Evolutionary conservation across 2,888 invertebrate species (phyloP).

Genomic region (Tridacna crocea): DNA sequence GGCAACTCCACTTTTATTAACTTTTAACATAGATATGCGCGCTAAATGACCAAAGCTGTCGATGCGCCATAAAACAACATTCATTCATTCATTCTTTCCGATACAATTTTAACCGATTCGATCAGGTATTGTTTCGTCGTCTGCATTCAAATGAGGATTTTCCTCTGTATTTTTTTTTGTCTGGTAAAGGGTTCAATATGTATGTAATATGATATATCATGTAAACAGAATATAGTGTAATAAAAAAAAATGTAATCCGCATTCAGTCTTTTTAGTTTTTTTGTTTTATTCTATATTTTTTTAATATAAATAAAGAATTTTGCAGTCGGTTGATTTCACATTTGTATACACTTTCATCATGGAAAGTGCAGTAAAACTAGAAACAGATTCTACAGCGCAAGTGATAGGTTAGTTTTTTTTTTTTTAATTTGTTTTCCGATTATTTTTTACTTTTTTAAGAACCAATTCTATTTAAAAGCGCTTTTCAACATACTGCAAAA

Average conservation of each 20-base stretch:
- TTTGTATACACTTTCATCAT: constrained; percentile 23
- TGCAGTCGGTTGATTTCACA: not conserved
- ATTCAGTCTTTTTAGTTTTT: not conserved
- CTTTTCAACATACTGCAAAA: not conserved
- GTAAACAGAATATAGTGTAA: not conserved
- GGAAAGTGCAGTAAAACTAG: constrained; percentile 38
- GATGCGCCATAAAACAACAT: too few relatives aligned
- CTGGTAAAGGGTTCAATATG: too few relatives aligned
- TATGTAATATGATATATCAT: not conserved
- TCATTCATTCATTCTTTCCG: too few relatives aligned
- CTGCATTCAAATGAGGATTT: too few relatives aligned
- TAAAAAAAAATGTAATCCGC: not conserved
- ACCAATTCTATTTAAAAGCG: constrained; percentile 1
- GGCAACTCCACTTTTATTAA: too few relatives aligned
- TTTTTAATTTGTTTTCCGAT: not conserved
- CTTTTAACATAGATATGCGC: too few relatives aligned
- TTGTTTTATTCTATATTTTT: not conserved
- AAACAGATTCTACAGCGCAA: constrained; percentile 42
- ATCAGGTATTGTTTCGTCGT: too few relatives aligned
- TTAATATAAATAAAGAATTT: constrained; percentile 2
- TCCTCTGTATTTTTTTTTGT: too few relatives aligned
- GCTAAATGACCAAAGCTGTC: too few relatives aligned
- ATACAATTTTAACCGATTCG: too few relatives aligned
- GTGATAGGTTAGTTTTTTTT: constrained; percentile 38
- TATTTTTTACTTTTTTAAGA: not conserved